Evolutionary conservation across 2,113 vertebrate species (phyloP).

Genomic region (Bombycilla garrulus): DNA sequence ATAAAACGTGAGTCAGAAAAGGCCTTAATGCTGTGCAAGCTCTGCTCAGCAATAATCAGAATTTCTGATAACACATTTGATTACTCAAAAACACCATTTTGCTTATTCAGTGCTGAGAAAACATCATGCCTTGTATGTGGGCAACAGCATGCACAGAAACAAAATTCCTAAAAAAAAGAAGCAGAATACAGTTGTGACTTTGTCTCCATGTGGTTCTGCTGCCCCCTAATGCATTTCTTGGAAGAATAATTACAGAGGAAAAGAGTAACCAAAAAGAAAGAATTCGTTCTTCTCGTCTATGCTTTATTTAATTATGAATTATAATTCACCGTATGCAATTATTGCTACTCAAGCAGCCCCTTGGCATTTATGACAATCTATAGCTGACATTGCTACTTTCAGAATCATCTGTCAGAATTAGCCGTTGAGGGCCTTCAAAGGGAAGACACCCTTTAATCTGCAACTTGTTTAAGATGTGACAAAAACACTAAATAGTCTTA

Average conservation of each 20-base stretch:
- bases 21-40: not conserved
- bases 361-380: not conserved
- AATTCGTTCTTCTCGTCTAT: not conserved
- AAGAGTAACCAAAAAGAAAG: not conserved
- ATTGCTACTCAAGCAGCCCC: not conserved
- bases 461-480: not conserved
- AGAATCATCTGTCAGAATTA: not conserved
- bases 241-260: not conserved
- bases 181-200: not conserved
- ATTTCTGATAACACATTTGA: not conserved
- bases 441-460: not conserved
- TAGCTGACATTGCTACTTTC: not conserved
- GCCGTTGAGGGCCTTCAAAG: not conserved
- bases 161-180: not conserved
- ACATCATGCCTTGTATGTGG: not conserved
- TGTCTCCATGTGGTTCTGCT: not conserved
- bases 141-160: not conserved
- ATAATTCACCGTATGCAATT: not conserved
- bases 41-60: not conserved
- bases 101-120: not conserved
- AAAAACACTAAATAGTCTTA: no score
- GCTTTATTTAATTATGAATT: not conserved
- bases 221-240: conserved; percentile 34
- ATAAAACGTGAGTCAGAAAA: rapidly evolving
- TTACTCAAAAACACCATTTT: not conserved